Evolutionary conservation across 2,113 vertebrate species (phyloP).

Genomic region (Colinus virginianus): DNA sequence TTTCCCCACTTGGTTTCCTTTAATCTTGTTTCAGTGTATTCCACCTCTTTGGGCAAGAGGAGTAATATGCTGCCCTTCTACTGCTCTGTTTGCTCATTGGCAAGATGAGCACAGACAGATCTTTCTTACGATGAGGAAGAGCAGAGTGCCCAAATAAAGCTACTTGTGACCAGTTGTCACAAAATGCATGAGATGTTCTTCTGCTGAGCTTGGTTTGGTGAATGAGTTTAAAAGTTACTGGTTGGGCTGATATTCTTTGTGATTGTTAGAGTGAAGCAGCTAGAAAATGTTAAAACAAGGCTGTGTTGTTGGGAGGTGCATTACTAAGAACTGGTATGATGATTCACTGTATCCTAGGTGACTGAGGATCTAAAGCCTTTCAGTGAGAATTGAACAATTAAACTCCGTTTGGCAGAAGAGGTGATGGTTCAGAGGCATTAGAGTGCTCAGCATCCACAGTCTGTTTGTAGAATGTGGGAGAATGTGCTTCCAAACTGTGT

Average conservation of each 20-base stretch:
- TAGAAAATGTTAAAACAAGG: background rate
- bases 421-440: background rate
- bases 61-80: background rate
- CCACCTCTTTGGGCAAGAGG: background rate
- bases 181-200: rapidly evolving
- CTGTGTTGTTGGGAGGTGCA: background rate
- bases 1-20: background rate
- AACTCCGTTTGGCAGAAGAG: background rate
- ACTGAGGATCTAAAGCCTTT: background rate
- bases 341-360: background rate
- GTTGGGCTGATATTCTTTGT: background rate
- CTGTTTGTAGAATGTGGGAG: background rate
- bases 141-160: too few relatives aligned
- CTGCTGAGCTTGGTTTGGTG: background rate
- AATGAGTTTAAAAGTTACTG: background rate
- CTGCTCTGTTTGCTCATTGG: background rate
- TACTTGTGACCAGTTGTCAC: background rate
- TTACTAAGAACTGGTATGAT: background rate
- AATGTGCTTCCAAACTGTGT: background rate
- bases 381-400: background rate
- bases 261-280: background rate
- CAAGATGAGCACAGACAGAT: background rate
- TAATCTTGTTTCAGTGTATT: background rate
- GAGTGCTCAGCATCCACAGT: background rate
- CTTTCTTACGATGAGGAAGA: background rate